Evolutionary conservation across 2,888 invertebrate genomes (phyloP).

Genomic region (Drosophila pseudotakahashii): DNA sequence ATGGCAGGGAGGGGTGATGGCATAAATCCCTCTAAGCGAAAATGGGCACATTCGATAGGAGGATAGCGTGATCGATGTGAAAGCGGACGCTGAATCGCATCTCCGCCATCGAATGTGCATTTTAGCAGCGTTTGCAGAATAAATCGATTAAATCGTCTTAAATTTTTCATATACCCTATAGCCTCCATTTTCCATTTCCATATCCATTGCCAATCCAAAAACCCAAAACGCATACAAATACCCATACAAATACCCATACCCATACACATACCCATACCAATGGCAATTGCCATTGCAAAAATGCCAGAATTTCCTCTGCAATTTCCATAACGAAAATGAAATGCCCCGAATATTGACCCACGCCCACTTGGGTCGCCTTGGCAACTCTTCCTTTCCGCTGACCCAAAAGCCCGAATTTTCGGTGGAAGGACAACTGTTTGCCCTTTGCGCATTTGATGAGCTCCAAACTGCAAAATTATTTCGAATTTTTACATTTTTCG

Average conservation of each 20-base stretch:
- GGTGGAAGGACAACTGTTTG: constrained; percentile 20
- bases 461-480: constrained; percentile 12
- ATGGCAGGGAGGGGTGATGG: too few species aligned
- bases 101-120: constrained; percentile 14
- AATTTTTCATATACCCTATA: constrained; percentile 11
- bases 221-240: too few species aligned
- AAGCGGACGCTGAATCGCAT: constrained; percentile 2
- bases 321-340: constrained; percentile 43
- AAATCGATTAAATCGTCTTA: constrained; percentile 36
- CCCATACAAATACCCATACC: constrained; percentile 1
- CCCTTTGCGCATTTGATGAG: constrained; percentile 35
- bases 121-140: constrained; percentile 10
- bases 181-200: neutral
- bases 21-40: constrained; percentile 19
- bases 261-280: neutral
- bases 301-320: constrained; percentile 15
- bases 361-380: constrained; percentile 7
- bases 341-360: constrained; percentile 25
- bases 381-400: constrained; percentile 33
- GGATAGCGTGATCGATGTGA: constrained; percentile 15
- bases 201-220: too few species aligned
- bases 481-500: constrained; percentile 4
- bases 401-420: constrained; percentile 22
- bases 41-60: constrained; percentile 7
- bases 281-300: constrained; percentile 12